Conservation (phyloP, 2,888 invertebrate genomes). For the Ophraella communa region DNA sequence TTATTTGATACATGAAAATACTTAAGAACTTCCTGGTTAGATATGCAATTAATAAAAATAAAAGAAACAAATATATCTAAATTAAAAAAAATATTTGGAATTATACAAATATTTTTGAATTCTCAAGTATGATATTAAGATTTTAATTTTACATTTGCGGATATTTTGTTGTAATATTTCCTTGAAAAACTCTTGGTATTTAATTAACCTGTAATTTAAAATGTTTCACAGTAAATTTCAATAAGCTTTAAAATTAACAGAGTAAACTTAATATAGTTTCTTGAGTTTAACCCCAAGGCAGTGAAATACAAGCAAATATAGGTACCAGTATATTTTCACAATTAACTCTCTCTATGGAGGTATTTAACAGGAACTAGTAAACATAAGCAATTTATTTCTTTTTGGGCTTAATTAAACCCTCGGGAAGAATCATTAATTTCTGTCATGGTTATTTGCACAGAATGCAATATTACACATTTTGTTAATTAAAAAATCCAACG, state of each 20-base stretch:
- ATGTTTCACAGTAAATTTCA: background rate
- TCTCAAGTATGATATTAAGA: too few relatives aligned
- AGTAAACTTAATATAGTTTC: background rate
- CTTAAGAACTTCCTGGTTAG: too few relatives aligned
- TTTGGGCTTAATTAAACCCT: conserved; percentile 21
- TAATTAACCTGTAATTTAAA: too few relatives aligned
- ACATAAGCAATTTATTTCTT: conserved; percentile 25
- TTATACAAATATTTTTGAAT: too few relatives aligned
- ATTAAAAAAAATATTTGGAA: too few relatives aligned
- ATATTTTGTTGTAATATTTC: too few relatives aligned
- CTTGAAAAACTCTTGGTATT: too few relatives aligned
- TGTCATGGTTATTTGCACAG: conserved; percentile 18
- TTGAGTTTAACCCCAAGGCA: background rate
- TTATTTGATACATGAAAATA: too few relatives aligned
- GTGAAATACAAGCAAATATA: background rate
- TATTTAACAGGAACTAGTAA: conserved; percentile 16
- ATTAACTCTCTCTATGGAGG: conserved; percentile 1
- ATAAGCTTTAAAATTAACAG: background rate
- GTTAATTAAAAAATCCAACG: conserved; percentile 8
- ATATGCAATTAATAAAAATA: too few relatives aligned
- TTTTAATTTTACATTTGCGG: too few relatives aligned
- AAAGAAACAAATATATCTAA: too few relatives aligned
- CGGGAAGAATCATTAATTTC: conserved; percentile 17
- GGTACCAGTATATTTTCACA: background rate
- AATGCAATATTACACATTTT: conserved; percentile 17